Percentiles rank a stretch among this genome's conserved stretches.
Evolutionary conservation across 2,888 invertebrate genomes (phyloP).

Genomic region (Pemphredon lugubris): DNA sequence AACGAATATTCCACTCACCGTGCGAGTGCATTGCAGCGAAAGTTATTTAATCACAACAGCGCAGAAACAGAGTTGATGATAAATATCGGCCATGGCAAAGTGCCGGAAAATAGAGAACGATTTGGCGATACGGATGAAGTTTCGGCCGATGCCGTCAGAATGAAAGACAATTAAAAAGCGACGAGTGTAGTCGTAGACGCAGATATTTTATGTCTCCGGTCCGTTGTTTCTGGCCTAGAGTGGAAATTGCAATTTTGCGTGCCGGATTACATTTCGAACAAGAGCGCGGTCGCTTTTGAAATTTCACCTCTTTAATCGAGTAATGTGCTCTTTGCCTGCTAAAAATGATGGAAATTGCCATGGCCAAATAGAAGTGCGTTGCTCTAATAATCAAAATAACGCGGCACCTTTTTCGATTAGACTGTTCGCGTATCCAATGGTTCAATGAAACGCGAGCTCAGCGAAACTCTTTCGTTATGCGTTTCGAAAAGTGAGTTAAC

Average conservation of each 20-base stretch:
- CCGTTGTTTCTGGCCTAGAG: constrained; percentile 31
- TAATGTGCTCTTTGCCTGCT: constrained; percentile 9
- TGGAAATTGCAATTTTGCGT: constrained; percentile 60
- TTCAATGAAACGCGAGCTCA: too few relatives aligned
- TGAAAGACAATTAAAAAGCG: constrained; percentile 59
- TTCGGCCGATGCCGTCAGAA: constrained; percentile 15
- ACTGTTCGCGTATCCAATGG: too few relatives aligned
- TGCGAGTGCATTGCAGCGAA: background rate
- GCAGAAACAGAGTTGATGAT: constrained; percentile 7
- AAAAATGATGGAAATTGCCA: background rate
- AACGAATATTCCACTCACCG: background rate
- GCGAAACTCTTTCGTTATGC: too few relatives aligned
- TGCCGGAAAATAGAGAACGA: constrained; percentile 34
- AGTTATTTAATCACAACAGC: constrained; percentile 36
- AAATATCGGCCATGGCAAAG: background rate
- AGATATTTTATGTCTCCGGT: constrained; percentile 54
- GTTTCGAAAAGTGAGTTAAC: too few relatives aligned
- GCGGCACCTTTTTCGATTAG: too few relatives aligned
- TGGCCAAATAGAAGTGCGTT: background rate
- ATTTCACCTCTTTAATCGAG: constrained; percentile 46
- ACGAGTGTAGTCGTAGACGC: constrained; percentile 33
- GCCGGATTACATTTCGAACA: constrained; percentile 49
- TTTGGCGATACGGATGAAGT: constrained; percentile 34
- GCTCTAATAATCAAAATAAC: background rate
- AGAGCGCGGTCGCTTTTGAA: constrained; percentile 26